Base-by-base conservation (phyloP, 2,888 invertebrate genomes). In the Biston stratarius region DNA sequence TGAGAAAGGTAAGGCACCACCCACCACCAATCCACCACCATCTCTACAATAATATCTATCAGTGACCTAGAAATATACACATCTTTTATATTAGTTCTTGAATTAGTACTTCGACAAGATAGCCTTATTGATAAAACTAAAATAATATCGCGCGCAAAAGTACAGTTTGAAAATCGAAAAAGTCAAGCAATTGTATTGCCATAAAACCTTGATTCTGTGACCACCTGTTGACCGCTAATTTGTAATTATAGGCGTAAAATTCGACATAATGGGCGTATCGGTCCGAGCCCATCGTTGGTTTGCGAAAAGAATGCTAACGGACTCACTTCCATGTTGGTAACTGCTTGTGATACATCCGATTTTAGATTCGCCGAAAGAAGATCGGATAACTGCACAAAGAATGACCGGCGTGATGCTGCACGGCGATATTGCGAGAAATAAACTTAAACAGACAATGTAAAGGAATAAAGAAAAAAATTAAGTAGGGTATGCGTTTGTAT, bases 291-390 rank as follows among this genome's bases (percentile, higher is more conserved):
- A 79, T 81, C 77, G 78, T 75, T 77, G 71, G 79, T 84, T 89
- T 79, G 88, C 88, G 77, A 90, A 89, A 89, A 88, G 83, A 88
- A 87, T 85, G 81, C 82, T 90, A 91, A 92, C 91, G 90, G 91
- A 74, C 81, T 45, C 73, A 72, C 71, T 83, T 81, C 86, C 81
- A 87, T 85, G 83, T 85, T 82, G 76, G 83, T 77, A 77, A 74
- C 66, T 74, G 77, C 72, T n/a, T 74, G 76, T 78, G 77, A 74
- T 71, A 64, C 62, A 74, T 79, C 72, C 74, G 72, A 74, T 74
- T 70, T 55, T 67, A 59, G 48, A 44, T 59, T 58, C 52, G 12
- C 47, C 76, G 80, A 80, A 75, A 69, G 15, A 60, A 80, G 83
- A 88, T 84, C 80, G 67, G 67, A 70, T 6, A 51, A 34, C 51